Base-by-base conservation (phyloP, 2,888 invertebrate genomes). In the Calliopum simillimum region DNA sequence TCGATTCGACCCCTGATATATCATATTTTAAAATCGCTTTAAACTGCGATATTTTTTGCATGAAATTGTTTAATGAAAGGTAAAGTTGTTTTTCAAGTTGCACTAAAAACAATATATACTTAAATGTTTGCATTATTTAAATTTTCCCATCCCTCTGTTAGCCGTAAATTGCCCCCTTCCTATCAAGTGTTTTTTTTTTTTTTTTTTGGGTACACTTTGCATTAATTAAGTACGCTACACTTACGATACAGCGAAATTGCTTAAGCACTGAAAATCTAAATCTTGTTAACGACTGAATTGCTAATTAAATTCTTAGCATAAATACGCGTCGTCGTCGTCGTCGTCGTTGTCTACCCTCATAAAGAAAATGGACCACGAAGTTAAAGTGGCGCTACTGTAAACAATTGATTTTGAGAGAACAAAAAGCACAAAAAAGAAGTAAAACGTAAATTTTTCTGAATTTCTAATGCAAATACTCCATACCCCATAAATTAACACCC, bases 261-360 rank as follows among this genome's bases (percentile, higher is more conserved):
- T n/a, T 21, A 46, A 61, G 21, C 44, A 4, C 61, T 61, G 41
- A 23, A 12, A 43, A 33, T 21, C n/a, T 56, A 66, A 66, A 66
- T 66, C 56, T 46, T 44, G 46, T 56, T 56, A 56, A 55, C 66
- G 56, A 47, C 56, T 56, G 66, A 51, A 33, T 33, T 58, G 46
- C 58, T 56, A 67, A 67, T 67, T 67, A 67, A 67, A 67, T 67
- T 67, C 67, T 46, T 67, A 46, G 13, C 53, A 55, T 55, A 46
- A 66, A 55, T 61, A 19, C 43, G 16, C 33, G n/a, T n/a, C n/a
- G n/a, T n/a, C n/a, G n/a, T n/a, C 23, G 11, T 21, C 55, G n/a
- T n/a, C n/a, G n/a, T n/a, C n/a, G n/a, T n/a, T n/a, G n/a, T 5
- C 12, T 19, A 21, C 13, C 16, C 55, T 5, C 55, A 55, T 55